Evolutionary conservation across 2,888 invertebrate species (phyloP), one percentile per base, ranked within the genome.

Genomic region (Drosophila meridionalis): DNA sequence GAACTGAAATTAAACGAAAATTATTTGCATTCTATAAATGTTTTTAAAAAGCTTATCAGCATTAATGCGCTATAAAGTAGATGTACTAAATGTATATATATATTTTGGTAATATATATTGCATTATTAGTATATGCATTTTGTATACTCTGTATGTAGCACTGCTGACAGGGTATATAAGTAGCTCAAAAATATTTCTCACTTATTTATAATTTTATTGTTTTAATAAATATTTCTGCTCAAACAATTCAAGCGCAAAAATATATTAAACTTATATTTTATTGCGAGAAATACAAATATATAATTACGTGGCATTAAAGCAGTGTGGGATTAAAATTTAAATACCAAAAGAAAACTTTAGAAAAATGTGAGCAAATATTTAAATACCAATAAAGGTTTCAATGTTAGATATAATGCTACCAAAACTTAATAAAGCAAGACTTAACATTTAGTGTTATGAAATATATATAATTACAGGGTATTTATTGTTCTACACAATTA

Each of bases 11-110:
- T 2, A 9, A 36, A 6, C 9, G 3, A 38, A 12, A n/a, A 9
- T 12, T 9, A 20, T 32, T 30, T 32, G 40, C 32, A 20, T n/a
- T 30, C 47, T 69, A 52, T 58, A 68, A 56, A 40, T 53, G 57
- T 36, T 42, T 43, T 9, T 1, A 26, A 5, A 11, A 11, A 38
- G 43, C 69, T 58, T 45, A 43, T 43, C 26, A 57, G 38, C 69
- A 36, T 34, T 36, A 26, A 14, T 34, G 14, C 63, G 50, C 14
- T n/a, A 6, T 20, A n/a, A n/a, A 4, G 0, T 26, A 48, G 4
- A 50, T 40, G 50, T 20, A 6, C 3, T 52, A 0, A 14, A 20
- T 20, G 20, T 20, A 20, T 20, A 0, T 20, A 20, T 9, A 12
- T 48, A 48, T 8, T 3, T 11, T 4, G 2, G 6, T 3, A 28